Evolutionary conservation across 2,113 vertebrate species (phyloP).

Genomic region (Mirza zaza): DNA sequence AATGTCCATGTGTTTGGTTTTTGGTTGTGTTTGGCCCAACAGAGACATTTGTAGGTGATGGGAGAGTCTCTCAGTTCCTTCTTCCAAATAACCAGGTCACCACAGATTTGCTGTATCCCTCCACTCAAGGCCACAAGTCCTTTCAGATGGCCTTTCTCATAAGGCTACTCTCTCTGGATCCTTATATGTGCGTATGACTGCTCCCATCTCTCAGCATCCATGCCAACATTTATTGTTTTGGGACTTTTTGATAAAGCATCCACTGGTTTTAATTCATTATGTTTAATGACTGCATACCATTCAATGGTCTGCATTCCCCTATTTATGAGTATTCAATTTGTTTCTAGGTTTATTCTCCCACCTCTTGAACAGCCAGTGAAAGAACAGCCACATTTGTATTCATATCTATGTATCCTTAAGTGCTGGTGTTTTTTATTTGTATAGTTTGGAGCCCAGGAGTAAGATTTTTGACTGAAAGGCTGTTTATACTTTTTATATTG

Average conservation of each 20-base stretch:
- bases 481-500: neutral
- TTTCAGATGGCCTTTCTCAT: neutral
- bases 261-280: neutral
- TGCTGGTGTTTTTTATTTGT: neutral
- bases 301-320: neutral
- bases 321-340: neutral
- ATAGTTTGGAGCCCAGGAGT: neutral
- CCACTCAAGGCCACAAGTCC: neutral
- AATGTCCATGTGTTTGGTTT: neutral
- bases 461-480: neutral
- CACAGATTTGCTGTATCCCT: neutral
- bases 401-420: neutral
- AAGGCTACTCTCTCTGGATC: neutral
- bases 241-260: no score
- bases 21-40: neutral
- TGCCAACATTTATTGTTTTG: no score
- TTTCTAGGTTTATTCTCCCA: neutral
- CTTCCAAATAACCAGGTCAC: neutral
- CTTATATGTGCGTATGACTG: neutral
- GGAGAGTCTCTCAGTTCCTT: neutral
- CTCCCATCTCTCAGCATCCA: no score
- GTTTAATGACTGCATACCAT: neutral
- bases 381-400: neutral
- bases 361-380: neutral
- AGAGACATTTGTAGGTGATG: neutral